Percentiles rank a stretch among this genome's conserved stretches.
These are phyloP conservation scores for Adelges cooleyi DNA, from an alignment of 1,140 invertebrate genomes.

Conservation along the genomic window DNA sequence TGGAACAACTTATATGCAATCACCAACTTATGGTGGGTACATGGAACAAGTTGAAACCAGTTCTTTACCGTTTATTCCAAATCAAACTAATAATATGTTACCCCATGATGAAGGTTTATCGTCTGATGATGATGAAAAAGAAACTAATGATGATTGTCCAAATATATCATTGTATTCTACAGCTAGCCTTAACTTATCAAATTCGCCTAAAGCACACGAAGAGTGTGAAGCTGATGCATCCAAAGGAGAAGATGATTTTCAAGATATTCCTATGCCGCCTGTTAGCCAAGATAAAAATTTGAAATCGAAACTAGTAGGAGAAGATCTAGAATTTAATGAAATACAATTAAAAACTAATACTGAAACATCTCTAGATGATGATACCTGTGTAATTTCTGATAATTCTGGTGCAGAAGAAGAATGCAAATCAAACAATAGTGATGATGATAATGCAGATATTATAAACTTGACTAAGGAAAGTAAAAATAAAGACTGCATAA, in stretches of 20 bases:
- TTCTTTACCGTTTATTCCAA: constrained; percentile 19
- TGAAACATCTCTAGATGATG: constrained; percentile 39
- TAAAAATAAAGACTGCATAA: neutral
- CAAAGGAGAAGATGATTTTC: constrained; percentile 36
- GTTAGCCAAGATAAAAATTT: constrained; percentile 36
- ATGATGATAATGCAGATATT: constrained; percentile 39
- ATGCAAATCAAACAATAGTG: constrained; percentile 28
- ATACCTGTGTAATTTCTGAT: constrained; percentile 34
- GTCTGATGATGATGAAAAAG: constrained; percentile 42
- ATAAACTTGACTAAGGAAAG: constrained; percentile 30
- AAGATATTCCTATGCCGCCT: constrained; percentile 39
- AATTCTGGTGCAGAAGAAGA: constrained; percentile 43
- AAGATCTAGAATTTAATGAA: constrained; percentile 44
- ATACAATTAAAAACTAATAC: neutral
- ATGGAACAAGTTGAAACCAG: constrained; percentile 34
- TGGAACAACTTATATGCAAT: constrained; percentile 21
- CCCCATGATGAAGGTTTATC: constrained; percentile 34
- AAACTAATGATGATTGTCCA: constrained; percentile 60
- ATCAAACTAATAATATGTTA: constrained; percentile 32
- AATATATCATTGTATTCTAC: constrained; percentile 73
- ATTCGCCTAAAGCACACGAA: constrained; percentile 27
- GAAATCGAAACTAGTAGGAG: constrained; percentile 29
- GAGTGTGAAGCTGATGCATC: constrained; percentile 36
- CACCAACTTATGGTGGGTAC: constrained; percentile 27
- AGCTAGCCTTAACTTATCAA: constrained; percentile 54